These are phyloP conservation scores for Drosophila hawaiiensis DNA, from an alignment of 2,888 invertebrate genomes.

Conservation along the genomic window DNA sequence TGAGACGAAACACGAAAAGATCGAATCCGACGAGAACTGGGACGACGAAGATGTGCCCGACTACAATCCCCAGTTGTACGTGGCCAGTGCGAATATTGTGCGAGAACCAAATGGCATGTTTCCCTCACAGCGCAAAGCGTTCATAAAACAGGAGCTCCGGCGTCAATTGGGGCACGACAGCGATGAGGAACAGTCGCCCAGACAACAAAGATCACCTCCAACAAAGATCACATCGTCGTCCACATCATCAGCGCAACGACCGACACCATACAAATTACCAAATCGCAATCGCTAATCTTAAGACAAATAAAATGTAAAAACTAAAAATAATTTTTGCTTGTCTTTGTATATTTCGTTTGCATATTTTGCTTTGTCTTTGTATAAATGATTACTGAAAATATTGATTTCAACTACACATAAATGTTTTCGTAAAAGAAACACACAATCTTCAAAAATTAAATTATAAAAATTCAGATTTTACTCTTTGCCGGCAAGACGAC, in stretches of 20 bases:
- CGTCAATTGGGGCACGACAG: conserved; percentile 62
- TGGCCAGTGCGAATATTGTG: conserved; percentile 66
- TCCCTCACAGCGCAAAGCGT: conserved; percentile 74
- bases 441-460: background rate
- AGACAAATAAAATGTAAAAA: background rate
- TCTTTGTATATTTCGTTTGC: too few relatives aligned
- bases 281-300: conserved; percentile 4
- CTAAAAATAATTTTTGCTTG: background rate
- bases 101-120: conserved; percentile 71
- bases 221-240: background rate
- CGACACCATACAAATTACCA: conserved; percentile 20
- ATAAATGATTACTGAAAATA: too few relatives aligned
- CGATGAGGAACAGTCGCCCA: conserved; percentile 16
- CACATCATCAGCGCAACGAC: background rate
- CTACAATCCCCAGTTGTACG: conserved; percentile 77
- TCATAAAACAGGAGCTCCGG: conserved; percentile 77
- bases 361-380: too few relatives aligned
- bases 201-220: background rate
- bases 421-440: background rate
- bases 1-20: conserved; percentile 59
- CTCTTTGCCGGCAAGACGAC: conserved; percentile 18
- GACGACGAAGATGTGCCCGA: conserved; percentile 64
- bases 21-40: conserved; percentile 67
- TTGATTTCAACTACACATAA: background rate
- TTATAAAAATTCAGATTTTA: background rate